These are phyloP conservation scores for Hyperopisus bebe DNA, from an alignment of 2,113 vertebrate species.

Conservation along the genomic window DNA sequence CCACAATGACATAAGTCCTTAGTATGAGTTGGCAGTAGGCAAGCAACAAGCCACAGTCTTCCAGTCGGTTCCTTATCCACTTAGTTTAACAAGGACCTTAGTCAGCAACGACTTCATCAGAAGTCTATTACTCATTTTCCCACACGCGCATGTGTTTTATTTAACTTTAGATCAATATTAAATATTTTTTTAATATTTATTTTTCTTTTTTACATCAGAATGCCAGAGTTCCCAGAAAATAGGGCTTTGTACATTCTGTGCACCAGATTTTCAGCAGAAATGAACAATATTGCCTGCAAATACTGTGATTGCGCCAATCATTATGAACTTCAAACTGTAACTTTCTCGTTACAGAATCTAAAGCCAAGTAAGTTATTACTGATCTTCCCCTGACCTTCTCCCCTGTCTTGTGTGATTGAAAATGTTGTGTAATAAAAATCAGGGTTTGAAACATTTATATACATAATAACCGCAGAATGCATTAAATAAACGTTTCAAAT, in stretches of 20 bases:
- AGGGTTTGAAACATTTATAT: neutral
- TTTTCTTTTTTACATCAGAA: neutral
- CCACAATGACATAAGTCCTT: neutral
- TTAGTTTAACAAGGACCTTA: conserved; percentile 1
- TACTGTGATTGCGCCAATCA: neutral
- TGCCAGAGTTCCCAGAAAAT: neutral
- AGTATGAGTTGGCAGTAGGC: neutral
- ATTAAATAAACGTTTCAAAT: neutral
- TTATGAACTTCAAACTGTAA: neutral
- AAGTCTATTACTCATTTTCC: neutral
- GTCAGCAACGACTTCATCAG: neutral
- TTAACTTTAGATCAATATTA: neutral
- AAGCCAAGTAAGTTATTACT: neutral
- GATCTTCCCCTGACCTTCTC: neutral
- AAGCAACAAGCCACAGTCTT: neutral
- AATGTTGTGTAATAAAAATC: neutral
- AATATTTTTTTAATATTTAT: neutral
- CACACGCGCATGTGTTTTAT: neutral
- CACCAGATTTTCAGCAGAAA: neutral
- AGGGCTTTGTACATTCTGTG: neutral
- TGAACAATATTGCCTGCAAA: neutral
- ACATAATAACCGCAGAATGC: neutral
- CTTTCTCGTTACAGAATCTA: neutral
- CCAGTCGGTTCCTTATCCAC: neutral
- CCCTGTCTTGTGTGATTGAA: neutral